These are phyloP conservation scores for Xyrauchen texanus DNA, from an alignment of 2,113 vertebrate genomes.

Conservation along the genomic window DNA sequence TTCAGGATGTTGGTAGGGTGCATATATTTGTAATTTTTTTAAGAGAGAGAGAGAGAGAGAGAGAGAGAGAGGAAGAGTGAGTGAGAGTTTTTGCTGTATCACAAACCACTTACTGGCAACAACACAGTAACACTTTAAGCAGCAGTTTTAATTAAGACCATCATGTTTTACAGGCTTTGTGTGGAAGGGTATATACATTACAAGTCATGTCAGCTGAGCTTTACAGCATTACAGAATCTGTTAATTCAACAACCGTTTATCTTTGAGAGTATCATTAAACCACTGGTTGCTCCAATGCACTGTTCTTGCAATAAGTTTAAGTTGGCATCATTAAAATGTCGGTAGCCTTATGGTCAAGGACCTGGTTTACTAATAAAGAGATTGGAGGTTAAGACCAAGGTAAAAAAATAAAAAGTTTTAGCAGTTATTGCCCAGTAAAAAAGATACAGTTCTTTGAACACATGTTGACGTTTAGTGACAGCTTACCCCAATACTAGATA, in stretches of 20 bases:
- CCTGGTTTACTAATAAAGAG: not conserved
- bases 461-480: no score
- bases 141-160: conserved; percentile 24
- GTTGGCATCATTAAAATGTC: not conserved
- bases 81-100: not conserved
- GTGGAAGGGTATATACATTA: conserved; percentile 4
- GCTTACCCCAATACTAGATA: no score
- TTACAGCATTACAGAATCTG: conserved; percentile 18
- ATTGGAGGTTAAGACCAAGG: not conserved
- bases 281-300: not conserved
- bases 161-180: conserved; percentile 17
- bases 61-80: not conserved
- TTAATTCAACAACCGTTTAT: conserved; percentile 1
- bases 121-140: not conserved
- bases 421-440: no score
- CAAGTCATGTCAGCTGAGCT: conserved; percentile 10
- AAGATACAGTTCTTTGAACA: no score
- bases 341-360: not conserved
- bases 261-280: not conserved
- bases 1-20: conserved; percentile 26
- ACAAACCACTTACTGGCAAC: conserved; percentile 15
- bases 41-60: not conserved
- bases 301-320: not conserved
- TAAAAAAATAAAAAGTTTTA: no score
- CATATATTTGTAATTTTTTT: not conserved